Base-by-base conservation (phyloP, 2,797 vertebrate genomes). In the Lophius americanus region DNA sequence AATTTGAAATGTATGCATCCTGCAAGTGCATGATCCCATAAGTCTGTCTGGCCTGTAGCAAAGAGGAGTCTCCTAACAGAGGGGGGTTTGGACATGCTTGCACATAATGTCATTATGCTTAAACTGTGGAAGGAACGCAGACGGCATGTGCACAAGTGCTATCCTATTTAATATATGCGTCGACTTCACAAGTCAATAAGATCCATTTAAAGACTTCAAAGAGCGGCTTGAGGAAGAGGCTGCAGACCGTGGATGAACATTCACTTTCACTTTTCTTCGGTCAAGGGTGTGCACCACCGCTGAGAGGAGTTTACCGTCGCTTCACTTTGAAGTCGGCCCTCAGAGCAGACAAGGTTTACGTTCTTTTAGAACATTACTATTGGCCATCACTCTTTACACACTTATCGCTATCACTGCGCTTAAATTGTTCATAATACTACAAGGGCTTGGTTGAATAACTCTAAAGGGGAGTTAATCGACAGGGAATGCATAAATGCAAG, bases 241-340 rank as follows among this genome's bases (percentile, higher is more conserved):
- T 74, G 68, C 33, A 80, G 85, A 88, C 82, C 71, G 79, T 83
- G 82, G 82, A 85, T 84, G 85, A 89, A 68, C 83, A 83, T 81
- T 88, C 83, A 82, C 83, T 89, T 87, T 90, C 66, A 66, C 80
- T 84, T 88, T 75, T 85, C 81, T 82, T 83, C 73, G 76, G 86
- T 89, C 79, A 85, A 78, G 81, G 88, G 71, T 81, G 81, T 62
- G 61, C 41, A n/a, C 70, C 78, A 59, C 84, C 47, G 71, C 84
- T 71, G 86, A 84, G 78, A 70, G 70, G 72, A 80, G 83, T 79
- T 65, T 81, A 73, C 70, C 38, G 3, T 54, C 2, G 69, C 44
- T 71, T 72, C 47, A 69, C 90, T 92, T 92, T 91, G 90, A 91
- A 89, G 88, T 89, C 55, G 7, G 55, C 60, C 77, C 82, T 62